Base-by-base conservation (phyloP, 2,888 invertebrate genomes). In the Ophraella communa region DNA sequence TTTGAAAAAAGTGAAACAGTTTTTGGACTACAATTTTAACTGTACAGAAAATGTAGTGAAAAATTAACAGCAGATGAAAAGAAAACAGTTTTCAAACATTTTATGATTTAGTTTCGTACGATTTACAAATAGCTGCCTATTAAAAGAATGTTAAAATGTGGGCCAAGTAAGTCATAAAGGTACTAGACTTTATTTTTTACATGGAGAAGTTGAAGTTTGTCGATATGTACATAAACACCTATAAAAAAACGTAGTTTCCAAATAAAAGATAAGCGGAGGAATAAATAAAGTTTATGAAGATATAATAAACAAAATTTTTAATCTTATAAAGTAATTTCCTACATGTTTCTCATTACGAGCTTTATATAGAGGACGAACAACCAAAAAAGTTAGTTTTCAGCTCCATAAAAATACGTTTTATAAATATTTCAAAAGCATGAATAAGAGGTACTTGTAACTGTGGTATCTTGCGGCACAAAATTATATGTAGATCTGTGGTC, bases 221-320 rank as follows among this genome's bases (percentile, higher is more conserved):
- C 65, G 65, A 62, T 53, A 66, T 47, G 42, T 67, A 66, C 57
- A 49, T 68, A 24, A 68, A 68, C 27, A 68, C 63, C 20, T 64
- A 62, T 44, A 47, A 63, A 66, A 66, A 55, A 45, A 49, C 47
- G 62, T 8, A 60, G 30, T 17, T 11, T 33, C 57, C 44, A 52
- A 57, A 42, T 65, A 54, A 30, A 65, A 52, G 58, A 62, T 42
- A 57, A 63, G 44, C 51, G 54, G 56, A 61, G 59, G 45, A 39
- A 63, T 62, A 14, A 56, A 53, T 49, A 65, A 62, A 65, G 24
- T 65, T 44, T 39, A 51, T 59, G 58, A 66, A 61, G 66, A 53
- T 58, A 14, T 62, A 61, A 62, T 66, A 55, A 55, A 66, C 27
- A 52, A 63, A 66, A 62, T 63, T 52, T 62, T 65, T 45, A 45